Conservation (phyloP, 2,888 invertebrate species). For the Megalurothrips usitatus region DNA sequence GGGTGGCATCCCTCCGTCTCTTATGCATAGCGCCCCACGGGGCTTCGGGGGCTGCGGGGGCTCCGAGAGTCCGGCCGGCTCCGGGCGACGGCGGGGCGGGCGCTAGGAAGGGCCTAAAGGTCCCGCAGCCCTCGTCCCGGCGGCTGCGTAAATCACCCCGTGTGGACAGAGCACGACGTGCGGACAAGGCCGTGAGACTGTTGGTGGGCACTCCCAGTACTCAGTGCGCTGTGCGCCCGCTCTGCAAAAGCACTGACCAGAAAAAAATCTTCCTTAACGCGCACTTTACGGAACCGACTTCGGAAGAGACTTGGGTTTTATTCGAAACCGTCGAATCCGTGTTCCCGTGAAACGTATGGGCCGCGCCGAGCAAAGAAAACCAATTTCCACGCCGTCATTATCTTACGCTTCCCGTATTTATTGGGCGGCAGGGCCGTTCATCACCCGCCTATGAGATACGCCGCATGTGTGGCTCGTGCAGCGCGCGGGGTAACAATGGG, state of each 20-base stretch:
- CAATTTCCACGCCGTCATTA: background rate
- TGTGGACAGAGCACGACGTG: background rate
- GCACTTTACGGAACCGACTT: too few species aligned
- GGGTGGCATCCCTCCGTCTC: background rate
- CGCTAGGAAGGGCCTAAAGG: too few species aligned
- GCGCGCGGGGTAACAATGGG: slow-evolving; percentile 2
- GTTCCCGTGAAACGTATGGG: too few species aligned
- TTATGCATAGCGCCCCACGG: background rate
- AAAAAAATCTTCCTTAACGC: too few species aligned
- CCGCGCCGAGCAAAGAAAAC: too few species aligned
- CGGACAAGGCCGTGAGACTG: too few species aligned
- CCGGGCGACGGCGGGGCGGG: background rate
- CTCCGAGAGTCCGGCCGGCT: too few species aligned
- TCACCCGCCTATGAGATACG: background rate
- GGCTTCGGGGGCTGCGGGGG: background rate
- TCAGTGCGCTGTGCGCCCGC: too few species aligned
- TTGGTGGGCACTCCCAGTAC: too few species aligned
- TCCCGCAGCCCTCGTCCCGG: background rate
- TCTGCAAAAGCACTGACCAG: too few species aligned
- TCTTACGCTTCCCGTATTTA: slow-evolving; percentile 5
- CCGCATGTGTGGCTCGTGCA: background rate
- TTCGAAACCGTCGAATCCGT: too few species aligned
- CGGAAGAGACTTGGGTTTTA: too few species aligned
- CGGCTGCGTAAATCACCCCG: background rate
- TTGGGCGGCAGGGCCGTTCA: background rate